A percentile compares a stretch with the other conserved stretches of the same genome.
Evolutionary conservation across 2,888 invertebrate species (phyloP).

Genomic region (Yponomeuta evonymella): DNA sequence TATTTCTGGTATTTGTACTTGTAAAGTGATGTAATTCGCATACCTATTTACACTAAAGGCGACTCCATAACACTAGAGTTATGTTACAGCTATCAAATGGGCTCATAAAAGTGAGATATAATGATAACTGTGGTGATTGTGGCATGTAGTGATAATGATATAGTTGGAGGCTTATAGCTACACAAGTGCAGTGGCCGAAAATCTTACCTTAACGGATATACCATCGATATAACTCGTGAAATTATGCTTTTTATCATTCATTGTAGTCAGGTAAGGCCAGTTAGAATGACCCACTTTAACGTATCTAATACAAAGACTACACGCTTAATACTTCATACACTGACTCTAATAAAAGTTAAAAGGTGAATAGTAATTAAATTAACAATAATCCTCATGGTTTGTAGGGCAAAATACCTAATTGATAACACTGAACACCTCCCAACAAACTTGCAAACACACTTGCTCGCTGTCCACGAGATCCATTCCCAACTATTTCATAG

Average conservation of each 20-base stretch:
- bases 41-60: not conserved
- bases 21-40: not conserved
- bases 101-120: not conserved
- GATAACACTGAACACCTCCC: conserved; percentile 51
- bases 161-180: too few relatives aligned
- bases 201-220: conserved; percentile 56
- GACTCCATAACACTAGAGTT: not conserved
- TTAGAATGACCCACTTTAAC: conserved; percentile 52
- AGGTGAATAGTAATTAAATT: conserved; percentile 25
- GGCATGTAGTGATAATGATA: too few relatives aligned
- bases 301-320: conserved; percentile 28
- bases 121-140: too few relatives aligned
- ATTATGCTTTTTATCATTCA: conserved; percentile 75
- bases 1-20: too few relatives aligned
- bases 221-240: conserved; percentile 74
- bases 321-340: conserved; percentile 9
- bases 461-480: conserved; percentile 16
- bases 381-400: conserved; percentile 53
- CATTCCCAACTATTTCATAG: not conserved
- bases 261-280: conserved; percentile 35
- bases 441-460: not conserved
- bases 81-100: not conserved
- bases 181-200: conserved; percentile 3
- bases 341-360: not conserved
- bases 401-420: conserved; percentile 33